Conservation (phyloP, 2,888 invertebrate species). For the Euproctis similis region DNA sequence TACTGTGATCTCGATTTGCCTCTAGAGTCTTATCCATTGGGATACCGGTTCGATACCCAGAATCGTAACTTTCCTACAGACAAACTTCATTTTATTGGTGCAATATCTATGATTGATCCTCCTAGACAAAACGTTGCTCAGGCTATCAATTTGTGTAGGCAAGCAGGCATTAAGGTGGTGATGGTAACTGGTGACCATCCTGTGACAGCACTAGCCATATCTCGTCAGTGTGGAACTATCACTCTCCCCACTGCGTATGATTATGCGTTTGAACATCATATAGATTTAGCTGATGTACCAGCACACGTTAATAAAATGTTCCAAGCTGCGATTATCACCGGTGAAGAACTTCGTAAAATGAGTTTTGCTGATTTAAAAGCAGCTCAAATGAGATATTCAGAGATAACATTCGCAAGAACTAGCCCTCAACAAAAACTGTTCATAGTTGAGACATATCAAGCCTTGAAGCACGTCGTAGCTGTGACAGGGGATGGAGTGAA, state of each 20-base stretch:
- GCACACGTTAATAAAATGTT: conserved; percentile 57
- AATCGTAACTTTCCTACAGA: conserved; percentile 80
- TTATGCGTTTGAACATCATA: conserved; percentile 77
- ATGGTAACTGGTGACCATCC: conserved; percentile 87
- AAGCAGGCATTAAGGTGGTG: conserved; percentile 82
- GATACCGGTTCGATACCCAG: conserved; percentile 75
- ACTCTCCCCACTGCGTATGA: conserved; percentile 81
- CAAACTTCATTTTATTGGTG: conserved; percentile 76
- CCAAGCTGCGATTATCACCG: conserved; percentile 56
- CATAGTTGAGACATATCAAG: conserved; percentile 87
- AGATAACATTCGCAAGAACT: conserved; percentile 85
- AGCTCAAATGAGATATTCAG: conserved; percentile 76
- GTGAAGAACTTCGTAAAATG: conserved; percentile 77
- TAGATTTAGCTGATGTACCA: conserved; percentile 70
- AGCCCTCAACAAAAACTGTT: conserved; percentile 81
- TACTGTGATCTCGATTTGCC: conserved; percentile 85
- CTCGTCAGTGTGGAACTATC: conserved; percentile 79
- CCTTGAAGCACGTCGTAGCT: conserved; percentile 86
- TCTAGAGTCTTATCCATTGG: conserved; percentile 59
- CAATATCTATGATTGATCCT: conserved; percentile 84
- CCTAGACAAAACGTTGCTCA: conserved; percentile 80
- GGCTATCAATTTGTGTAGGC: conserved; percentile 79
- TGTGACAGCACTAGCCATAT: conserved; percentile 83
- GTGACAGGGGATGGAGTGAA: conserved; percentile 94
- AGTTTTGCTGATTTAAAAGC: conserved; percentile 69